Base-by-base conservation (phyloP, 2,888 invertebrate genomes). In the Synanthedon tipuliformis region DNA sequence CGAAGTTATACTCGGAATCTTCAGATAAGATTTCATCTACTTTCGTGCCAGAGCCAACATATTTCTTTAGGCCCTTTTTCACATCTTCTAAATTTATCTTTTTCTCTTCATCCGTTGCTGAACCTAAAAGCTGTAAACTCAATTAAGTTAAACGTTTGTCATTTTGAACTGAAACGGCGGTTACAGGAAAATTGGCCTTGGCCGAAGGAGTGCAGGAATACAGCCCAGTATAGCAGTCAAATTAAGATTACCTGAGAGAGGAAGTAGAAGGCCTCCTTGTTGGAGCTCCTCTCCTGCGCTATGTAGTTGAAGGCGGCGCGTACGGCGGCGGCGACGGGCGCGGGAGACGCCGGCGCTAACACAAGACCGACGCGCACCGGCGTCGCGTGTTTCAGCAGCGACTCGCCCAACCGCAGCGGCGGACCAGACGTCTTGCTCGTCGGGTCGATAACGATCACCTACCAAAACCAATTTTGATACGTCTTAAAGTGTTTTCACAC, bases 231-330 rank as follows among this genome's bases (percentile, higher is more conserved):
- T 23, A 5, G 23, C 23, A 1, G 23, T 72, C 81, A 10, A 34
- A 45, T 4, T 5, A 45, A 15, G 7, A 15, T 78, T 73, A 96
- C 94, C 80, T 95, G 95, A 27, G 94, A 93, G 16, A 99, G 86
- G 75, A 98, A 97, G 58, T 93, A 91, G 41, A 97, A 88, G 0
- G 96, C 98, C 52, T 93, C 90, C 53, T 91, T 84, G 51, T 87
- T 89, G 0, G 93, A 88, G 69, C 92, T 92, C 68, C 92, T 92
- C 59, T 92, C 91, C 70, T 94, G 94, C 0, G 92, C 89, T 11
- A 98, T 90, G 75, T 95, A 98, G 81, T 98, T 97, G 79, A 94
- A 98, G 0, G 96, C 95, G 63, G 95, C 94, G 10, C 95, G 89
- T 55, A 97, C 86, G 16, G 97, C 96, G 1, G 95, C 91, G 40